Evolutionary conservation across 2,888 invertebrate species (phyloP), one percentile per base, ranked within the genome.

Genomic region (Drepana falcataria): DNA sequence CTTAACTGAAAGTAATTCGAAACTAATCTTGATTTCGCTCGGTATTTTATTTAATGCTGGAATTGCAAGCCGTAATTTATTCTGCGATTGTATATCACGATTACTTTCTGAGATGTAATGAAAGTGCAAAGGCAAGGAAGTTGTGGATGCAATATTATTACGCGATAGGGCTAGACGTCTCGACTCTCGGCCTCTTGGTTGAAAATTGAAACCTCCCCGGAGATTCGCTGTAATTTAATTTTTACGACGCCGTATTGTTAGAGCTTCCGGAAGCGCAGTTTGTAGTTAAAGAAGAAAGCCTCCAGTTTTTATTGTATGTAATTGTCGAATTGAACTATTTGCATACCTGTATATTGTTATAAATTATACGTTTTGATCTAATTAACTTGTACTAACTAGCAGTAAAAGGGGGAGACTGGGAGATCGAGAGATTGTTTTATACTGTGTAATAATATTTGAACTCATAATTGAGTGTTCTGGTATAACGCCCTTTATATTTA

Each of bases 171-270:
- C 71, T 71, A 66, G 63, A 64, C 68, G 69, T 75, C 76, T 74
- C 73, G 71, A 77, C 75, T 72, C 73, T 68, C 67, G 66, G 74
- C 79, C 73, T 77, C 79, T 77, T 70, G 72, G 72, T 79, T 81
- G 77, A 80, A 83, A 87, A 85, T 84, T 81, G 82, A 83, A 83
- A 84, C 81, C 79, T 82, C 81, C 70, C 74, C 65, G 58, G 81
- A 79, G 87, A 81, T 79, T 76, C 77, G 65, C 68, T 71, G 81
- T 86, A 85, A 87, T 88, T 87, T 87, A 83, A 87, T 88, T 88
- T 83, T 85, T 85, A 83, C 77, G 80, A 77, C 75, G 81, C 77
- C 79, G 77, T 81, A 82, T 83, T 83, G 83, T 83, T 81, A 72
- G 72, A 78, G 79, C 75, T 77, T 71, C 69, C 70, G 66, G 71